phyloP scores from a whole-genome alignment of 2,888 invertebrate genomes.

The Melangyna quadrimaculata region DNA sequence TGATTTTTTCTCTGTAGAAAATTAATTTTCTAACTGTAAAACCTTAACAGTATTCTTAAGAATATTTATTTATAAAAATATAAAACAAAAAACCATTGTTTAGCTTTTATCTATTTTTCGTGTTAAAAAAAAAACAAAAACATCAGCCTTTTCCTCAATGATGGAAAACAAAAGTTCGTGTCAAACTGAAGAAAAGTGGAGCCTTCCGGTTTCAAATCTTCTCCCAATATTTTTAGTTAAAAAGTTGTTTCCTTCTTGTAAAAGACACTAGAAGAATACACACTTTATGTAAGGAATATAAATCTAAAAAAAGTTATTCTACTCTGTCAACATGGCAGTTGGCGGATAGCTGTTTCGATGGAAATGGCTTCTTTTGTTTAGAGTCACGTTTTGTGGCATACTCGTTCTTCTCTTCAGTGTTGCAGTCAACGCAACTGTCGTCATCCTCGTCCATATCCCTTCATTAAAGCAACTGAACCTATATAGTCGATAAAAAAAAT shows the following conservation, averaged over 20 bases:
- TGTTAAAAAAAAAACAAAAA: neutral
- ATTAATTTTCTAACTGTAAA: no score
- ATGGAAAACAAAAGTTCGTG: conserved; percentile 48
- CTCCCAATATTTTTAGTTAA: conserved; percentile 68
- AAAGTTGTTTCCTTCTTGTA: conserved; percentile 69
- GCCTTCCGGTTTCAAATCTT: conserved; percentile 60
- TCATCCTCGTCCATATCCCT: conserved; percentile 64
- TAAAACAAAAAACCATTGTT: neutral
- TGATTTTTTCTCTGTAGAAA: no score
- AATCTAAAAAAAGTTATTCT: conserved; percentile 22
- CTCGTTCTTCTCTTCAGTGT: conserved; percentile 46
- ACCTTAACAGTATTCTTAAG: no score
- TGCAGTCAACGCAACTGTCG: conserved; percentile 70
- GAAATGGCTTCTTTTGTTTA: conserved; percentile 74
- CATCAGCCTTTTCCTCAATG: neutral
- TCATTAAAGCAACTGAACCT: conserved; percentile 50
- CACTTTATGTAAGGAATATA: conserved; percentile 20
- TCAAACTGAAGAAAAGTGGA: conserved; percentile 53
- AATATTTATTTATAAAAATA: neutral
- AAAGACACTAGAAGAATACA: conserved; percentile 49
- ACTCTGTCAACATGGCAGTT: conserved; percentile 73
- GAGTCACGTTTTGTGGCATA: conserved; percentile 73
- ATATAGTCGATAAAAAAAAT: conserved; percentile 24
- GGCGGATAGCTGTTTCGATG: conserved; percentile 66
- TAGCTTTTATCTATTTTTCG: neutral